phyloP scores from a whole-genome alignment of 37 sponge, comb jelly and placozoan genomes.

The Geodia barretti region DNA sequence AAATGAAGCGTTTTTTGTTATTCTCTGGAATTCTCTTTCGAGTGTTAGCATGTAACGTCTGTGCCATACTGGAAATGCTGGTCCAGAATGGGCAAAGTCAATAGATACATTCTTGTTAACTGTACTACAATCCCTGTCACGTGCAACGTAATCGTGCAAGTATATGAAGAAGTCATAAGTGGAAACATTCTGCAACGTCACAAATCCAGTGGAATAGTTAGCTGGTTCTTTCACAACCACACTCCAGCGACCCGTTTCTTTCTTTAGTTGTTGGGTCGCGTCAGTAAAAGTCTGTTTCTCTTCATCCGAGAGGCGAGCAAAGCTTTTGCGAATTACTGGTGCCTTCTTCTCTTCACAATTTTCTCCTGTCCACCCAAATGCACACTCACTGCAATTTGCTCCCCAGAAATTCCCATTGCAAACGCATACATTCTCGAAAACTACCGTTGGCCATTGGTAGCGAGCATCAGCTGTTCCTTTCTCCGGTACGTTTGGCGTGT shows the following conservation, averaged over 20 bases:
- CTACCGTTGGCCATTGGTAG: constrained; percentile 35
- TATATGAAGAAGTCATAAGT: constrained; percentile 25
- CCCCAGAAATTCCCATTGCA: constrained; percentile 34
- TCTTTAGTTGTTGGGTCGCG: neutral
- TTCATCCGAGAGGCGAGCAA: constrained; percentile 1
- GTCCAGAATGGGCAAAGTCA: constrained; percentile 50
- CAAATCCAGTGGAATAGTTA: constrained; percentile 10
- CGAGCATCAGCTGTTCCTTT: constrained; percentile 25
- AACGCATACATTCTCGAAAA: constrained; percentile 29
- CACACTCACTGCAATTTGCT: constrained; percentile 32
- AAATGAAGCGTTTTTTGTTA: constrained; percentile 8
- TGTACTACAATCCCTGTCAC: neutral
- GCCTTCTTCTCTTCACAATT: neutral
- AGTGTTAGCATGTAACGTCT: constrained; percentile 12
- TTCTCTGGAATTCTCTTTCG: constrained; percentile 36
- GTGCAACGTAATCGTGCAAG: constrained; percentile 8
- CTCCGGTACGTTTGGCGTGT: neutral
- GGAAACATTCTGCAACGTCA: constrained; percentile 23
- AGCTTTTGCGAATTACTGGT: constrained; percentile 3
- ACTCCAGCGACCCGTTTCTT: neutral
- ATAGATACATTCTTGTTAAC: neutral
- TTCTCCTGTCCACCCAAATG: constrained; percentile 30
- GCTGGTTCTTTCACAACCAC: constrained; percentile 23
- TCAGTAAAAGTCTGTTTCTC: constrained; percentile 10
- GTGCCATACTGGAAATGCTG: constrained; percentile 41